Percentiles rank a stretch among this genome's conserved stretches.
Evolutionary conservation across 2,888 invertebrate genomes (phyloP).

Genomic region (Vannuccia rotundouncinata): DNA sequence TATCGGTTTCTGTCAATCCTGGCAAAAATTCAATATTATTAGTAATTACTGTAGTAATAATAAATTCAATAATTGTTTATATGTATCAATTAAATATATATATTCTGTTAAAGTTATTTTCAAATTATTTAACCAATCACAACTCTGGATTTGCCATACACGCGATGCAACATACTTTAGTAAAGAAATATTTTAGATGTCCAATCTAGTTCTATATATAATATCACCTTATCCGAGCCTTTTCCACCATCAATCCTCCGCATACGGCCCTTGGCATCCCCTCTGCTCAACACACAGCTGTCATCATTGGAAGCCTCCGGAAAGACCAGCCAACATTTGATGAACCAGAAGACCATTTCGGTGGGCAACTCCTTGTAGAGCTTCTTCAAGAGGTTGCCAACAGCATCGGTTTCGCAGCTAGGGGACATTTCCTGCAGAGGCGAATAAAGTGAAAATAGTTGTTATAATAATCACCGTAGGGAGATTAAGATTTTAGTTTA

Average conservation of each 20-base stretch:
- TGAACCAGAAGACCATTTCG: constrained; percentile 37
- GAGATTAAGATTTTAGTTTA: too few species aligned
- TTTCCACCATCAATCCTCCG: constrained; percentile 40
- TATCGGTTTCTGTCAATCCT: too few species aligned
- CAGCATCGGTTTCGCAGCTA: constrained; percentile 34
- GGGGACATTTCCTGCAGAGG: constrained; percentile 37
- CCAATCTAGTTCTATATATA: too few species aligned
- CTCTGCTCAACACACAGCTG: constrained; percentile 38
- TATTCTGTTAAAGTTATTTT: too few species aligned
- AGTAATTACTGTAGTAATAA: too few species aligned
- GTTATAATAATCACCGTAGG: too few species aligned
- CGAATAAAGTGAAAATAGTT: background rate
- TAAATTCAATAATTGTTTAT: too few species aligned
- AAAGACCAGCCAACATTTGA: constrained; percentile 37
- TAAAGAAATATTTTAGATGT: background rate
- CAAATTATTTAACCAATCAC: too few species aligned
- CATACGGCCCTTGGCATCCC: constrained; percentile 40
- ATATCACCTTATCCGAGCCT: constrained; percentile 40
- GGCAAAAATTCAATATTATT: too few species aligned
- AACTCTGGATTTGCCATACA: too few species aligned
- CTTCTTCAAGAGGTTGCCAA: constrained; percentile 39
- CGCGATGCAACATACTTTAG: background rate
- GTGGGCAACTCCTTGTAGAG: constrained; percentile 38
- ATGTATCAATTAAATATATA: too few species aligned
- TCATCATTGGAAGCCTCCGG: constrained; percentile 22